Evolutionary conservation across 2,888 invertebrate species (phyloP), one percentile per base, ranked within the genome.

Genomic region (Corbicula japonica): DNA sequence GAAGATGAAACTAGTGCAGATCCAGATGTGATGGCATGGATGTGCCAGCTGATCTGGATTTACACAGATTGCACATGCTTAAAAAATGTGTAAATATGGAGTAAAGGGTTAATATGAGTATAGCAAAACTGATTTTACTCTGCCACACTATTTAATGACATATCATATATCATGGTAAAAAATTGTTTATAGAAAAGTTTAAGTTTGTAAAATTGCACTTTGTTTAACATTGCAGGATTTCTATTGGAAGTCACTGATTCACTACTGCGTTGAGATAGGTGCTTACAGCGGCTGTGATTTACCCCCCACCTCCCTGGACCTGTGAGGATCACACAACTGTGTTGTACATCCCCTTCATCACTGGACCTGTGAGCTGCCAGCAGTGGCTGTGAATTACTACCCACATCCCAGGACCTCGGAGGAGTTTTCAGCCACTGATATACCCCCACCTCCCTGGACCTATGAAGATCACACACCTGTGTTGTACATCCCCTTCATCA

Each of bases 221-320:
- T 15, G 23, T 28, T 35, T 44, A 28, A 41, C 58, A 54, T 86
- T 80, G 5, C 82, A 92, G 91, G 93, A 93, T 76, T 56, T 73
- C 5, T 86, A 89, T 69, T 93, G 93, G 93, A 76, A 70, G 34
- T 52, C 75, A 10, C 75, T 93, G 66, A 84, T 93, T 6, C 77
- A 88, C 41, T 91, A 90, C 74, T 91, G 91, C 80, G 80, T 89
- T 8, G 81, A 89, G 2, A 86, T 89, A 61, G 86, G 89, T 18
- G 89, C 88, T 5, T 93, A 93, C 72, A 85, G 84, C 15, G 93
- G 93, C 2, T 93, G 93, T 88, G 90, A 91, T 66, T 83, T 91
- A 21, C 92, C 92, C 28, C 71, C 80, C 28, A 54, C 72, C 12
- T 41, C 32, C 10, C 26, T 78, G 18, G 44, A 34, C 26, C 18